Base-by-base conservation (phyloP, 2,113 vertebrate species). In the Lagopus muta region DNA sequence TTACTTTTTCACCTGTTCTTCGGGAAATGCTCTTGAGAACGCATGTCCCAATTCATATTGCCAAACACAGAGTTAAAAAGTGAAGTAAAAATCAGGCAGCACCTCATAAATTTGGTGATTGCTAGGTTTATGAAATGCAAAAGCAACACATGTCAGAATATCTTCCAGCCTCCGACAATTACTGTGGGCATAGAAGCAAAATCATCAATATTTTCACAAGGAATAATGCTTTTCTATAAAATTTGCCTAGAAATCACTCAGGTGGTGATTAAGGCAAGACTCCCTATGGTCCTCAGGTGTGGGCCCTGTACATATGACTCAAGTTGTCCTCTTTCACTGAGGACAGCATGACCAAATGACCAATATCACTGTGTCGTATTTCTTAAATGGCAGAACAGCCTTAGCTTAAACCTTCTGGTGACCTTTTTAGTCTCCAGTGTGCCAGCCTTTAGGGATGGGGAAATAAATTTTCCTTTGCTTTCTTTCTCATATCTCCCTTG, bases 201-300 rank as follows among this genome's bases (percentile, higher is more conserved):
- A 81, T 71, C 40, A 43, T 6, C 24, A n/a, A 48, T 20, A 22
- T 78, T 93, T 95, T 91, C 54, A 45, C 18, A 75, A 11, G 21
- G 22, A 82, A 82, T 86, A 92, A 92, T 17, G 14, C 15, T 88
- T 66, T 69, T 71, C 48, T 73, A 15, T 79, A 85, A 88, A 79
- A 82, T 76, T 76, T 90, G 20, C 58, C 3, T 32, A 61, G n/a
- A 90, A 79, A 72, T 82, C 58, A 82, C 38, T 85, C 58, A 87
- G 21, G 30, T 11, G 74, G 16, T 17, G 17, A 10, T 17, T 42
- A 45, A 22, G 43, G 42, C 12, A 69, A 20, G 10, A 71, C 4
- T 43, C 11, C 24, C 9, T 77, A 20, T 1, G 0, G 30, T 76
- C 7, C 34, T 4, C 32, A 20, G 13, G n/a, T 28, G 54, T 69